Base-by-base conservation (phyloP, 2,113 vertebrate genomes). In the Hystrix cristata region DNA sequence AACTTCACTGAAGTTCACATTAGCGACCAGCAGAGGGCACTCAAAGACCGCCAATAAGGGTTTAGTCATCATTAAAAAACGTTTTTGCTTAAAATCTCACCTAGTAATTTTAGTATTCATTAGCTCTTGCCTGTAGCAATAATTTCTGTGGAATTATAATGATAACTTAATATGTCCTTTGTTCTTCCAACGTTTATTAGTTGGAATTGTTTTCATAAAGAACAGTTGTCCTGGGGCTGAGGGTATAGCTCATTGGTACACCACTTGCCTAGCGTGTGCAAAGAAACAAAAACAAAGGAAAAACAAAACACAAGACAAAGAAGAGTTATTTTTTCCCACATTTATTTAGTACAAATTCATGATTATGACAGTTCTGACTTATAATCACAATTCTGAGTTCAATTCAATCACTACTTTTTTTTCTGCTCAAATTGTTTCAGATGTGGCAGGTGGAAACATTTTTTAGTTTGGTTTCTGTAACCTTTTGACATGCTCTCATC, bases 141-240 rank as follows among this genome's bases (percentile, higher is more conserved):
- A 51, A 48, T 67, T 96, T 90, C 76, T 87, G 31, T 92, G 57
- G 14, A n/a, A 21, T 67, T 86, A 31, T 84, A 65, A 31, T 79
- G 25, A 25, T 74, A 31, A 82, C 15, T 74, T 91, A 16, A 43
- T 38, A 7, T 88, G 0, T 74, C 23, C 62, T 27, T 90, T 53
- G 83, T 92, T 87, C 53, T 67, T 83, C 79, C 62, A 31, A 83
- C 29, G 21, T 67, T 86, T 82, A 43, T 72, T 96, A 38, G 13
- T 38, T 87, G 92, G 25, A 74, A 96, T 87, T 86, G 71, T 93
- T 91, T 59, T 55, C 43, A 0, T 89, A 64, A 94, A 83, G 57
- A 91, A 87, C 23, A 51, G 6, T 46, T 87, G 23, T 91, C 46
- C 1, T 72, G n/a, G 69, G 25, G 46, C 27, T 78, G 46, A 27